A percentile compares a stretch with the other conserved stretches of the same genome.
phyloP scores from a whole-genome alignment of 2,797 vertebrate species.

The Staurois parvus region DNA sequence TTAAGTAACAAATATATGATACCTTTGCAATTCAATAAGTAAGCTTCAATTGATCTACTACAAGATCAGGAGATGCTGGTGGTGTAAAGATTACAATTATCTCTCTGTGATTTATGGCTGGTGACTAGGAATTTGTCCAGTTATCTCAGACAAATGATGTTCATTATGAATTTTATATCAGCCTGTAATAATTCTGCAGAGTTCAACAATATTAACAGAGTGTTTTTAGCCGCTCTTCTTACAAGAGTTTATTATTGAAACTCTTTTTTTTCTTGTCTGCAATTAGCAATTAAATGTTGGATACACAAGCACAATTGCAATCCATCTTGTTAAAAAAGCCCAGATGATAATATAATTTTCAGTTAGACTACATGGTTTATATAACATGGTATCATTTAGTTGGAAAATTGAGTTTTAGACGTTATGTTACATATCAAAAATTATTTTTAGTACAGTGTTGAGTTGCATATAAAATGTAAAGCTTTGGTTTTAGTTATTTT shows the following conservation, averaged over 20 bases:
- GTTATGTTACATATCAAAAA: background rate
- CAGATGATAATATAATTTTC: constrained; percentile 1
- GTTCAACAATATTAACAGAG: constrained; percentile 12
- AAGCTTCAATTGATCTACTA: constrained; percentile 7
- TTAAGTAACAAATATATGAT: too few species aligned
- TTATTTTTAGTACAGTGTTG: background rate
- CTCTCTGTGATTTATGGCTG: constrained; percentile 15
- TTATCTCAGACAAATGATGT: constrained; percentile 12
- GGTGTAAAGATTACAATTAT: background rate
- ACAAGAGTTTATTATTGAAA: constrained; percentile 18
- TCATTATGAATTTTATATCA: constrained; percentile 26
- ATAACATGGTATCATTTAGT: constrained; percentile 15
- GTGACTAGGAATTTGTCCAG: constrained; percentile 4
- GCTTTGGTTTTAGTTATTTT: constrained; percentile 2
- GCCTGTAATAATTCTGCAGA: constrained; percentile 9
- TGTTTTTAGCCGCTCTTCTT: constrained; percentile 10
- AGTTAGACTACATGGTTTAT: background rate
- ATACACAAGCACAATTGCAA: background rate
- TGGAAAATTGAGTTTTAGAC: constrained; percentile 5
- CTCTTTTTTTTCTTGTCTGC: background rate
- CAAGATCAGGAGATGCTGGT: constrained; percentile 1
- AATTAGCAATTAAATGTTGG: constrained; percentile 24
- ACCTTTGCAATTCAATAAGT: background rate
- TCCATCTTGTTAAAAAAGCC: background rate
- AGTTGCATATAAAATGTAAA: background rate